These are phyloP conservation scores for Chymomyza procnemis DNA, from an alignment of 2,888 invertebrate genomes.

Conservation along the genomic window DNA sequence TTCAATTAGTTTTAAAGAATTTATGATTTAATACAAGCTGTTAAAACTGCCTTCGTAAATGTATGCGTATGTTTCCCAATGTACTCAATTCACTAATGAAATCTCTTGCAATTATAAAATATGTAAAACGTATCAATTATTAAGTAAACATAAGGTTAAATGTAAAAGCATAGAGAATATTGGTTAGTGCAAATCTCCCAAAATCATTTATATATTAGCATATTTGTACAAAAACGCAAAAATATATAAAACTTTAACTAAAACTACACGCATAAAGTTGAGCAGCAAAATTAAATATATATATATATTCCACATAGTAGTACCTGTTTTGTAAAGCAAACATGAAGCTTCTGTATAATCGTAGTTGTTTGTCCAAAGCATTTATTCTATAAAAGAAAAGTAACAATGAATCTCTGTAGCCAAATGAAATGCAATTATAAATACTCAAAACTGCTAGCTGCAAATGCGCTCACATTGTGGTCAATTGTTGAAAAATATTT, in stretches of 20 bases:
- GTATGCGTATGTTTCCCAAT: neutral
- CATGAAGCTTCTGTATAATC: constrained; percentile 22
- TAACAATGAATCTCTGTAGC: neutral
- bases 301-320: constrained; percentile 33
- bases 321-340: constrained; percentile 37
- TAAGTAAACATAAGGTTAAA: constrained; percentile 27
- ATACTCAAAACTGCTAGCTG: neutral
- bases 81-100: constrained; percentile 28
- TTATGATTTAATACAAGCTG: neutral
- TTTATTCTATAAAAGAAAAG: neutral
- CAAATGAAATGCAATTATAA: neutral
- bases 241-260: neutral
- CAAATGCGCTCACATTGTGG: neutral
- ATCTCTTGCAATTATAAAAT: constrained; percentile 29
- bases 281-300: neutral
- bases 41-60: neutral
- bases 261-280: neutral
- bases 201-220: constrained; percentile 8
- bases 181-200: constrained; percentile 42
- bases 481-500: constrained; percentile 3
- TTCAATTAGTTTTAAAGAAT: neutral
- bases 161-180: constrained; percentile 19
- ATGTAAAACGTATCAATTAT: constrained; percentile 40
- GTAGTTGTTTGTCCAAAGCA: constrained; percentile 7
- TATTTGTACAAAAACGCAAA: constrained; percentile 3